Base-by-base conservation (phyloP, 2,888 invertebrate species). In the Coecobrya sp. region DNA sequence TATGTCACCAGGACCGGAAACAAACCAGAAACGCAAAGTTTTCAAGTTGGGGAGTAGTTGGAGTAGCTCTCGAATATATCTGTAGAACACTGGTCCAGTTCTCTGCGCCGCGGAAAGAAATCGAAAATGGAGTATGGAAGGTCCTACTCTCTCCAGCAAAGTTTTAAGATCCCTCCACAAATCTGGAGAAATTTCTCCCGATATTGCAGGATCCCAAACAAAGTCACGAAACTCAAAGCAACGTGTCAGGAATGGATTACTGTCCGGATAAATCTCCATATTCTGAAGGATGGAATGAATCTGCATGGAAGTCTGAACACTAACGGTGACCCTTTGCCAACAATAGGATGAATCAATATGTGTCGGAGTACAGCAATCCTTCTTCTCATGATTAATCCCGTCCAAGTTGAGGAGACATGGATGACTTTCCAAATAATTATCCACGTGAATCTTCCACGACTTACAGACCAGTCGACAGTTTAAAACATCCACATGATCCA, bases 361-460 rank as follows among this genome's bases (percentile, higher is more conserved):
- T 25, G 22, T 79, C 13, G 79, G 73, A 4, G 19, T 73, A n/a
- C 16, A 42, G 25, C 73, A 79, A 25, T 79, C 52, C 19, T 79
- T 52, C 27, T 52, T 45, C 25, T 79, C 79, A 19, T 79, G 79
- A 52, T 79, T 49, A 11, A 79, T 52, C 16, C 79, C 79, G 19
- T 79, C 79, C 79, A 79, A 52, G 16, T 79, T 79, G 25, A 79
- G 3, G 13, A 79, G 16, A 25, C 79, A 79, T 2, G 79, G 79
- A 79, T 79, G 79, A 52, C 25, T 49, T 13, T 52, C 22, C 25
- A 79, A 16, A 52, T 25, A 52, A 42, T 25, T 79, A n/a, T 79
- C 52, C 49, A 79, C 52, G 19, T 49, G 27, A 1, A 10, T 10
- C 22, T 79, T 79, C 79, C 79, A 79, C 16, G 79, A 25, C 8